Evolutionary conservation across 2,888 invertebrate species (phyloP), one percentile per base, ranked within the genome.

Genomic region (Epinotia nisella): DNA sequence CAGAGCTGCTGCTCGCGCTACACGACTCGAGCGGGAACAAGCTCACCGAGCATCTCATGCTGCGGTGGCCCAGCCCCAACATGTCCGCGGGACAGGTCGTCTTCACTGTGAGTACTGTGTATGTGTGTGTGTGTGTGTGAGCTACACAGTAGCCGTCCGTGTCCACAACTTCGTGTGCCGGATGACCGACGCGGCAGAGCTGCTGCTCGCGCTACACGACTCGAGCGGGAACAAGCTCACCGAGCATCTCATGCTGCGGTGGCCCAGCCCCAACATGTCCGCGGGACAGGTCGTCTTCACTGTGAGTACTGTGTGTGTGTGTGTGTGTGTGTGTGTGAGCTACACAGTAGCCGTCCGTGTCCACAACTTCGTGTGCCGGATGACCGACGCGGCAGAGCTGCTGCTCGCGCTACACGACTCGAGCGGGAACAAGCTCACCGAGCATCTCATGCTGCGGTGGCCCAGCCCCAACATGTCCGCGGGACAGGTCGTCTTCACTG

Each of bases 151-250:
- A 78, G 96, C 96, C 82, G 96, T 98, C 51, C 96, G 96, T 74
- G 96, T 98, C 15, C 96, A 97, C 85, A 98, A 98, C 91, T 98
- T 98, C 90, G 97, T 98, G 61, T 98, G 97, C 85, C 97, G 97
- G 85, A 96, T 98, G 93, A 94, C 95, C 61, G 98, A 98, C 84
- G 96, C 97, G 81, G 97, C 97, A 0, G 98, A 98, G 85, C 94
- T 99, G 64, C 92, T 98, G 51, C 95, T 98, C 85, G 96, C 97
- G 3, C 92, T 99, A 17, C 98, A 98, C 84, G 98, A 98, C 88
- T 96, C 95, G 5, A 95, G 95, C 78, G 96, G 97, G 69, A 94
- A 95, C 80, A 96, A 97, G 68, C 96, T 99, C 70, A 98, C 98
- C 13, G 99, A 99, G 88, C 98, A 97, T 89, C 97, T 98, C 86